Evolutionary conservation across 2,797 vertebrate genomes (phyloP), one percentile per base, ranked within the genome.

Genomic region (Thripadectes ignobilis): DNA sequence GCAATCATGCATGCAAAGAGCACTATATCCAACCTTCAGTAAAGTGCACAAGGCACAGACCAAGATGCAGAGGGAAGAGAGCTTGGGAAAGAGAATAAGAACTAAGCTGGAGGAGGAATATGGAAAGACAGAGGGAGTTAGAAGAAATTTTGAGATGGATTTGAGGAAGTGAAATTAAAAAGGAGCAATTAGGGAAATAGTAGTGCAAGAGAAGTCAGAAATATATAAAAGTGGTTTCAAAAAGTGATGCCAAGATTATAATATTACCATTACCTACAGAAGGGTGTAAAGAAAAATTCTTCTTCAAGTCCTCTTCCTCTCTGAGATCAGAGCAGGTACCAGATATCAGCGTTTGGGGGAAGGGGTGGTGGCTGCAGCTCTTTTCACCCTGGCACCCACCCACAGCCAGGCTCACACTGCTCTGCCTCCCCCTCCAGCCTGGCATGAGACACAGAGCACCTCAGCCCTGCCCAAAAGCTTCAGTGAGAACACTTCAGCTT

Each of bases 401-500:
- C 49, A 9, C 11, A 65, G 52, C 18, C 62, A 38, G 2, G 1
- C 21, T 89, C 20, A 15, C 4, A 0, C 7, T 2, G 0, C 21
- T 38, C 45, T 59, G 63, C 48, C 12, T 65, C 17, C 22, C 34
- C 15, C 20, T 24, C 12, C 21, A 26, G 27, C 58, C 49, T 43
- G 46, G 38, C 23, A 3, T 14, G 23, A 72, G n/a, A 36, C 55
- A 34, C 48, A 38, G 26, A 51, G 30, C 19, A 20, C 43, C 36
- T 52, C 77, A 54, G 48, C 67, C 39, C 55, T 62, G 19, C 36
- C 30, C 63, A 76, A 69, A 45, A 38, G 21, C 36, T 63, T 14
- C 73, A n/a, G 21, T 8, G 46, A 34, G 23, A 91, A 16, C 8
- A 12, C 61, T 18, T 38, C 84, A 54, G 8, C 46, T 38, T 26